phyloP scores from a whole-genome alignment of 2,888 invertebrate genomes.

The Villa cingulata region DNA sequence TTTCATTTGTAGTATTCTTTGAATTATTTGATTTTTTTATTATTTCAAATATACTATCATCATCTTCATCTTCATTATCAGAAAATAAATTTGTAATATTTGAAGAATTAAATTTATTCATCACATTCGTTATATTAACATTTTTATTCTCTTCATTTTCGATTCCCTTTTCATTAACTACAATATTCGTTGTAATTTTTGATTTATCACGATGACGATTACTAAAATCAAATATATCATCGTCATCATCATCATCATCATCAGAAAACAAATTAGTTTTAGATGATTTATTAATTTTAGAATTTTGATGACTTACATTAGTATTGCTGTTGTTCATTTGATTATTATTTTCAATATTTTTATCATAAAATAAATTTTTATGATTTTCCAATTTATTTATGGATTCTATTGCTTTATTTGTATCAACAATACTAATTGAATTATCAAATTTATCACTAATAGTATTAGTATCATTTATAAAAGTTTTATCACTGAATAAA shows the following conservation, averaged over 20 bases:
- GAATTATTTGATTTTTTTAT: neutral
- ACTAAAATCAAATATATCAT: neutral
- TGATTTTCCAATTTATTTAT: too few relatives aligned
- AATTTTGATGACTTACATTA: neutral
- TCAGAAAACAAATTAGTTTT: slow-evolving; percentile 7
- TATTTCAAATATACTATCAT: neutral
- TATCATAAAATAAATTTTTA: too few relatives aligned
- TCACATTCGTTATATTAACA: neutral
- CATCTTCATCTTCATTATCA: neutral
- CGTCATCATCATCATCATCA: slow-evolving; percentile 6
- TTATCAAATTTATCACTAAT: too few relatives aligned
- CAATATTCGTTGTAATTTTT: neutral
- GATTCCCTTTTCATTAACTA: neutral
- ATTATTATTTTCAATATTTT: too few relatives aligned
- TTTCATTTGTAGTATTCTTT: neutral
- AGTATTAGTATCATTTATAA: too few relatives aligned
- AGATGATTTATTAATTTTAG: slow-evolving; percentile 1
- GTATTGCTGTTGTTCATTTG: neutral
- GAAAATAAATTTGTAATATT: neutral
- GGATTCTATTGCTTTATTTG: too few relatives aligned
- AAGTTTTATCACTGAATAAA: too few relatives aligned
- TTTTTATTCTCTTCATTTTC: neutral
- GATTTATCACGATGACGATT: neutral
- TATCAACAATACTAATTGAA: too few relatives aligned
- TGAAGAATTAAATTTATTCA: neutral